Conservation (phyloP, 92 coral and sea anemone genomes). For the Phenganax marumi region DNA sequence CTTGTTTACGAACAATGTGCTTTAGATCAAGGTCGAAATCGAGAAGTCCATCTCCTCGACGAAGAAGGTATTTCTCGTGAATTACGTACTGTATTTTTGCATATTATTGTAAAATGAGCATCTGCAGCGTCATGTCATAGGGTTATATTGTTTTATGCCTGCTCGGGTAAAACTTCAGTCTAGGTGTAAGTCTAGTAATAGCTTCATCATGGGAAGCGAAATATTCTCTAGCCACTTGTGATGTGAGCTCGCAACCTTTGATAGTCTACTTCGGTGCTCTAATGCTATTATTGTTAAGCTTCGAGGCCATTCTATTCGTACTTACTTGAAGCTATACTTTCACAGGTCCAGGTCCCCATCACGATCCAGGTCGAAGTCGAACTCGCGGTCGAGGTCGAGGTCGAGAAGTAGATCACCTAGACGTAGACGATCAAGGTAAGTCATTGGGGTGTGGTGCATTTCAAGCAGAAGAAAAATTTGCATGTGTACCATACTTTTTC, state of each 20-base stretch:
- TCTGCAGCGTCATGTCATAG: too few relatives aligned
- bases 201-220: too few relatives aligned
- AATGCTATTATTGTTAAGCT: background rate
- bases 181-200: too few relatives aligned
- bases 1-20: background rate
- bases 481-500: background rate
- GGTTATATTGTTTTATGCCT: too few relatives aligned
- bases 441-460: background rate
- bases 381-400: slow-evolving; percentile 59
- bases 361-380: slow-evolving; percentile 33
- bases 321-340: background rate
- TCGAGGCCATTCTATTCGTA: background rate
- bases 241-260: too few relatives aligned
- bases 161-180: too few relatives aligned
- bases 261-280: background rate
- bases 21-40: slow-evolving; percentile 15
- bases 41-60: slow-evolving; percentile 60
- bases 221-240: too few relatives aligned
- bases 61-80: slow-evolving; percentile 12
- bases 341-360: slow-evolving; percentile 66
- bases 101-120: too few relatives aligned
- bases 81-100: background rate
- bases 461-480: background rate
- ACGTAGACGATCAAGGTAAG: slow-evolving; percentile 11
- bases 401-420: slow-evolving; percentile 51